Evolutionary conservation across 2,888 invertebrate genomes (phyloP).

Genomic region (Melinaea menophilus): DNA sequence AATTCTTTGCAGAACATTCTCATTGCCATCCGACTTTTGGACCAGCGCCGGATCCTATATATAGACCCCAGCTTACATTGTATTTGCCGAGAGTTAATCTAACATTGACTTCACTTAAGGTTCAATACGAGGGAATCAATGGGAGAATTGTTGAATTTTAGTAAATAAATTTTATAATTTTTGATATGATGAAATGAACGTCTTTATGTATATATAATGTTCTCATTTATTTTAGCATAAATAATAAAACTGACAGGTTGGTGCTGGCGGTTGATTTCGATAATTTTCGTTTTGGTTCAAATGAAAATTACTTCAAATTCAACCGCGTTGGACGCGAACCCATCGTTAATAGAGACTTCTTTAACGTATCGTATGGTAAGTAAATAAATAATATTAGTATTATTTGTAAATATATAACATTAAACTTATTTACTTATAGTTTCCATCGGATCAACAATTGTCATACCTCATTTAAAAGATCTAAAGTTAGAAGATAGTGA

Average conservation of each 20-base stretch:
- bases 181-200: neutral
- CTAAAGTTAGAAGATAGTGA: conserved; percentile 27
- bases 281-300: conserved; percentile 24
- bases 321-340: conserved; percentile 40
- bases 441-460: conserved; percentile 32
- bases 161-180: conserved; percentile 25
- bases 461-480: conserved; percentile 35
- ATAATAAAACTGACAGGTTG: conserved; percentile 38
- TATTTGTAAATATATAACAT: neutral
- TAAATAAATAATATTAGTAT: neutral
- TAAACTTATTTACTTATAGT: neutral
- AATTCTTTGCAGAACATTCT: conserved; percentile 32
- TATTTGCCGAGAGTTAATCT: conserved; percentile 29
- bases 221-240: conserved; percentile 33
- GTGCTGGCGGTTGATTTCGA: conserved; percentile 39
- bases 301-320: conserved; percentile 32
- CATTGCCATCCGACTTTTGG: conserved; percentile 28
- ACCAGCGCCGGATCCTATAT: conserved; percentile 30
- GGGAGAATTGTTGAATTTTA: conserved; percentile 35
- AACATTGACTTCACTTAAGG: conserved; percentile 19
- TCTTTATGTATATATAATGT: neutral
- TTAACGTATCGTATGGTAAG: conserved; percentile 12
- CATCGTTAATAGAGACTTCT: conserved; percentile 5
- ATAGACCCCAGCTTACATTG: conserved; percentile 18
- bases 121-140: conserved; percentile 24